phyloP scores from a whole-genome alignment of 2,888 invertebrate genomes.

The Drosophila atripex region DNA sequence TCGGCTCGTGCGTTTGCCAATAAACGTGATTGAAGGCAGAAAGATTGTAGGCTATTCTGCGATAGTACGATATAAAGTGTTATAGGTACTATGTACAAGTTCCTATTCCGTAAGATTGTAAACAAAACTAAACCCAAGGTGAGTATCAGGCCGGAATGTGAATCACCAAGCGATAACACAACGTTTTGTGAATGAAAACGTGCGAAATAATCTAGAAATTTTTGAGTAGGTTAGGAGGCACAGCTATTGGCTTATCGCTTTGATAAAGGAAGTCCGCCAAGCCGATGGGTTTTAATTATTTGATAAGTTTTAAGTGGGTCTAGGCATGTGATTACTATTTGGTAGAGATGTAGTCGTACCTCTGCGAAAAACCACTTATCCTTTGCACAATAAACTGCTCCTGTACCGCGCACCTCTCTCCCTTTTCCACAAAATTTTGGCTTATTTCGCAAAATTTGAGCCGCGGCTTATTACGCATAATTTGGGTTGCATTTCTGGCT shows the following conservation, averaged over 20 bases:
- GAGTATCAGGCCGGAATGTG: slow-evolving; percentile 38
- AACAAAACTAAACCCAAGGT: slow-evolving; percentile 63
- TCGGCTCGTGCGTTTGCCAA: slow-evolving; percentile 4
- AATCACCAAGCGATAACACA: not conserved
- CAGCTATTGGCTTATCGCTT: slow-evolving; percentile 5
- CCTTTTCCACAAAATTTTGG: too few relatives aligned
- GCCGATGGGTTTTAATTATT: not conserved
- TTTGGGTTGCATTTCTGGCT: slow-evolving; percentile 40
- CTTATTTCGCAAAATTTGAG: slow-evolving; percentile 58
- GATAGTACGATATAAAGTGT: not conserved
- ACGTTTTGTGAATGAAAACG: slow-evolving; percentile 10
- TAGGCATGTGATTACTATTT: not conserved
- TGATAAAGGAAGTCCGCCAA: not conserved
- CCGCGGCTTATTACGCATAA: slow-evolving; percentile 56
- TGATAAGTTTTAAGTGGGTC: not conserved
- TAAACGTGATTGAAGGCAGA: slow-evolving; percentile 29
- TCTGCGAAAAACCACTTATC: slow-evolving; percentile 27
- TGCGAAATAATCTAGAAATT: not conserved
- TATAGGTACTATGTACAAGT: slow-evolving; percentile 60
- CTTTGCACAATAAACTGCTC: slow-evolving; percentile 8
- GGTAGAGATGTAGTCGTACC: not conserved
- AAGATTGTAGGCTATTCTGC: slow-evolving; percentile 12
- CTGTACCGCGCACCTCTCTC: slow-evolving; percentile 2
- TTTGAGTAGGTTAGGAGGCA: slow-evolving; percentile 3
- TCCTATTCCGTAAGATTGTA: slow-evolving; percentile 61